Evolutionary conservation across 2,113 vertebrate genomes (phyloP).

Genomic region (Pedetes capensis): DNA sequence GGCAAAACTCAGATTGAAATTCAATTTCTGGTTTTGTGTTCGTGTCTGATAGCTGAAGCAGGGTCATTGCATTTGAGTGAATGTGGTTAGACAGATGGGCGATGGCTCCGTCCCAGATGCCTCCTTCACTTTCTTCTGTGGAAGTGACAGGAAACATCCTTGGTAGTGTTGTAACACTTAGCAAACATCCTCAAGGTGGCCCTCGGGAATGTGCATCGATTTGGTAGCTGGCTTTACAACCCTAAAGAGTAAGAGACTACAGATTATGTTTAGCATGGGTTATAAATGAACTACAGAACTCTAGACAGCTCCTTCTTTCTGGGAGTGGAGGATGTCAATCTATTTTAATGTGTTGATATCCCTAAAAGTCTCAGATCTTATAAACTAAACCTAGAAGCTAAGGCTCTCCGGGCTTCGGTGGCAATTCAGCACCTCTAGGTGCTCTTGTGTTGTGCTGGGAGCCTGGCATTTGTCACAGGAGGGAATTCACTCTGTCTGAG

Average conservation of each 20-base stretch:
- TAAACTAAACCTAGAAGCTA: not conserved
- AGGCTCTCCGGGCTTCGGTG: not conserved
- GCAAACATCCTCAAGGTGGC: not conserved
- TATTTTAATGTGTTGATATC: not conserved
- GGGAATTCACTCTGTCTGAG: slow-evolving; percentile 68
- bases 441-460: slow-evolving; percentile 56
- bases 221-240: not conserved
- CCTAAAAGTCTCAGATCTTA: not conserved
- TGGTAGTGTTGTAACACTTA: not conserved
- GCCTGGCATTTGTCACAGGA: slow-evolving; percentile 54
- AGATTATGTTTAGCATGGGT: not conserved
- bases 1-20: not conserved
- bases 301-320: not conserved
- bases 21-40: not conserved
- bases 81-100: not conserved
- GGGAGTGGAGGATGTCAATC: fast-evolving
- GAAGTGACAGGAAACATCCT: not conserved
- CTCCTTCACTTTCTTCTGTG: not conserved
- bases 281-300: not conserved
- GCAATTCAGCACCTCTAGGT: slow-evolving; percentile 1
- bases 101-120: not conserved
- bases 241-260: not conserved
- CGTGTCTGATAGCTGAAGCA: not conserved
- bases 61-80: not conserved
- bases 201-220: not conserved